Evolutionary conservation across 2,797 vertebrate genomes (phyloP).

Genomic region (Nannoperca australis): DNA sequence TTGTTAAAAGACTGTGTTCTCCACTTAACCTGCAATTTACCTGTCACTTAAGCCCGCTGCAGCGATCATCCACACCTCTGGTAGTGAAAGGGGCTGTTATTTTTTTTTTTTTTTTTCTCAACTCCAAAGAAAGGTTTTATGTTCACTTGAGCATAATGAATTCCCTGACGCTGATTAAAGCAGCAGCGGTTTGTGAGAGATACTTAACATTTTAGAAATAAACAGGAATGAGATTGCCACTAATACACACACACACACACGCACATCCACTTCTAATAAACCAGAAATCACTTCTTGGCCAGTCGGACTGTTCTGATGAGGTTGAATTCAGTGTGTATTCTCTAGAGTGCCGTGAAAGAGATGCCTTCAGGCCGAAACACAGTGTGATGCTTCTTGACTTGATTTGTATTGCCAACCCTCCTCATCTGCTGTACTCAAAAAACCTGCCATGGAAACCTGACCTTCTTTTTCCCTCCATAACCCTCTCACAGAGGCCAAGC

Average conservation of each 20-base stretch:
- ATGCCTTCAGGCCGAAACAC: conserved; percentile 69
- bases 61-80: conserved; percentile 85
- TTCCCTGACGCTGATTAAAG: conserved; percentile 67
- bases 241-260: conserved; percentile 11
- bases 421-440: conserved; percentile 70
- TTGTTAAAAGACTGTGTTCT: conserved; percentile 92
- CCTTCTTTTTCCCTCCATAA: conserved; percentile 53
- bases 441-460: conserved; percentile 65
- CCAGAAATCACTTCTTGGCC: conserved; percentile 64
- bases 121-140: conserved; percentile 74
- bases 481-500: conserved; percentile 55
- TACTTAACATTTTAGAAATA: conserved; percentile 50
- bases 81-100: conserved; percentile 70
- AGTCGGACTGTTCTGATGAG: conserved; percentile 62
- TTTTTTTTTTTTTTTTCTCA: conserved; percentile 68
- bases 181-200: conserved; percentile 45
- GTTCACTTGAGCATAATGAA: conserved; percentile 72
- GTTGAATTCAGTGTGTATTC: conserved; percentile 55
- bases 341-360: conserved; percentile 62
- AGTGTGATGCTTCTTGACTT: conserved; percentile 63
- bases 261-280: conserved; percentile 45
- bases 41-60: conserved; percentile 90
- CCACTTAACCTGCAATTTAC: conserved; percentile 98
- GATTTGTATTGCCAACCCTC: conserved; percentile 74
- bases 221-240: conserved; percentile 30